Evolutionary conservation across 2,888 invertebrate species (phyloP), one percentile per base, ranked within the genome.

Genomic region (Pycnomerus fuliginosus): DNA sequence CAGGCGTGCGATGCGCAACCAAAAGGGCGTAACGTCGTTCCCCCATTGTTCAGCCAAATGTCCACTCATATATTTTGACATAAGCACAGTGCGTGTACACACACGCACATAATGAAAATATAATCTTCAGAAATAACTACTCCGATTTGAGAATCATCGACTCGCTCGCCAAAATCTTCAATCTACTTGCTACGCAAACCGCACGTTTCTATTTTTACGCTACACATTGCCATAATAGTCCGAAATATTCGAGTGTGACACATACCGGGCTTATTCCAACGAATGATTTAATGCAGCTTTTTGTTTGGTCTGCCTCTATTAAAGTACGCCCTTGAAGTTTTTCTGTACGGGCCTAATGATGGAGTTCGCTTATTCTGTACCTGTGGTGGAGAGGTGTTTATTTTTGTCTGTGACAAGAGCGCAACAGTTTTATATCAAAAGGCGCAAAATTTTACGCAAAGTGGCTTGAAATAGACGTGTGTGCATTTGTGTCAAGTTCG

Each of bases 11-110:
- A 15, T 25, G 32, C 32, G 17, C 32, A 32, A 32, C 22, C 39
- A 31, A 39, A 38, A 39, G 32, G 39, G 39, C 39, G 39, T 23
- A 32, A 39, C 39, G 39, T 25, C 32, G 15, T 30, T 22, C 24
- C 39, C 32, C 29, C 32, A 29, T 32, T 12, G 17, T 17, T 32
- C 24, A 14, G 2, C 8, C 37, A 39, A 31, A 39, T 39, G 31
- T 16, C 31, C 12, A 4, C 31, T 11, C 15, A 10, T 10, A 30
- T 23, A 16, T 32, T 13, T 31, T 31, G 16, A 13, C 3, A 31
- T 5, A 2, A 16, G 2, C 3, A n/a, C 28, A 14, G 10, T n/a
- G 7, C 7, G 4, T 16, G 29, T 16, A 10, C 29, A 27, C 7
- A 27, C 16, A n/a, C 14, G 14, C 29, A 29, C 11, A 15, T 30